phyloP scores from a whole-genome alignment of 2,888 invertebrate species.

The Polyploca ridens region DNA sequence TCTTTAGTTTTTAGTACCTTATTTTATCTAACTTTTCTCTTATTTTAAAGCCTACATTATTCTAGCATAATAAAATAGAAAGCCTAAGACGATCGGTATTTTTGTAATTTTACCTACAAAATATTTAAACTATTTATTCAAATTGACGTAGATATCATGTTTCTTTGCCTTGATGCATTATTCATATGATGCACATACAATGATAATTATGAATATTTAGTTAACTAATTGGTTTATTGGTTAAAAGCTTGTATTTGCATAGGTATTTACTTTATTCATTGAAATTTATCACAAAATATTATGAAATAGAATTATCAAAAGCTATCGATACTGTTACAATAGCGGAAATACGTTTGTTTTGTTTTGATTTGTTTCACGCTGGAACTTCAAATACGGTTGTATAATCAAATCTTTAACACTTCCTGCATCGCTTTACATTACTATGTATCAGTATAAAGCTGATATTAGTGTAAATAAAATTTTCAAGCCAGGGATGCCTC shows the following conservation, averaged over 20 bases:
- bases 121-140: too few relatives aligned
- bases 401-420: slow-evolving; percentile 3
- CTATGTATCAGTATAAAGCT: slow-evolving; percentile 27
- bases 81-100: too few relatives aligned
- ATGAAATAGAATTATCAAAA: background rate
- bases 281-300: background rate
- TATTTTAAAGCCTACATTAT: too few relatives aligned
- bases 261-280: background rate
- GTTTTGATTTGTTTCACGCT: background rate
- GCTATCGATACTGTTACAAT: background rate
- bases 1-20: background rate
- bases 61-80: too few relatives aligned
- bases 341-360: too few relatives aligned
- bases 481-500: slow-evolving; percentile 52
- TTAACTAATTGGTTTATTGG: too few relatives aligned
- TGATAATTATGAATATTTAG: too few relatives aligned
- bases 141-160: too few relatives aligned
- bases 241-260: background rate
- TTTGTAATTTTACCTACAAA: too few relatives aligned
- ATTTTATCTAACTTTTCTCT: too few relatives aligned
- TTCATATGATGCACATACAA: too few relatives aligned
- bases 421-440: slow-evolving; percentile 25
- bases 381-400: background rate
- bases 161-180: too few relatives aligned
- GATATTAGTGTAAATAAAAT: slow-evolving; percentile 47